Conservation (phyloP, 2,888 invertebrate species). For the Drosophila emarginata region DNA sequence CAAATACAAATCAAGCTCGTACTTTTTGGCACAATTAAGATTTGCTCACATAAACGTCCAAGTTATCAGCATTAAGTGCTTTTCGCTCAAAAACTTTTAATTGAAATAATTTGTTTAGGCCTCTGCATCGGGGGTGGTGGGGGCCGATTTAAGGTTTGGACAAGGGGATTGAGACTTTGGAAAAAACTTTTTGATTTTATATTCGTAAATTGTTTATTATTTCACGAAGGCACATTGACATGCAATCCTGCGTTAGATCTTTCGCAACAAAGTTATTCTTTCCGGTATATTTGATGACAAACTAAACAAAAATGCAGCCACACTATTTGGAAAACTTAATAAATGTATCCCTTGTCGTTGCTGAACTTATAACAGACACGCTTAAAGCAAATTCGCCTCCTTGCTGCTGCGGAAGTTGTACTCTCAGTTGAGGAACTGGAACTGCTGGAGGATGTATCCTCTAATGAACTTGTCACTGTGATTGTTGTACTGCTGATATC, state of each 20-base stretch:
- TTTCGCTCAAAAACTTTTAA: constrained; percentile 64
- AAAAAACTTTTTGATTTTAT: neutral
- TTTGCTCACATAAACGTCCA: constrained; percentile 67
- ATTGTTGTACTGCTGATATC: neutral
- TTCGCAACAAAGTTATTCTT: neutral
- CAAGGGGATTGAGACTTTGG: neutral
- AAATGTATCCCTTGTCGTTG: constrained; percentile 60
- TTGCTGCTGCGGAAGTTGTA: constrained; percentile 10
- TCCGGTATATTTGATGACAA: neutral
- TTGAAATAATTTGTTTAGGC: constrained; percentile 71
- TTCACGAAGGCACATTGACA: neutral
- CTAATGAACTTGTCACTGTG: neutral
- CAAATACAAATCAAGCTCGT: constrained; percentile 49
- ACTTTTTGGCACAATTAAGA: constrained; percentile 69
- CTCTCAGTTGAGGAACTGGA: neutral
- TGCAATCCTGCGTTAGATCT: too few relatives aligned
- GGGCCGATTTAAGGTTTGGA: neutral
- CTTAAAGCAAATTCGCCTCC: constrained; percentile 60
- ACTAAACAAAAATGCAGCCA: neutral
- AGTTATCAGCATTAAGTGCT: constrained; percentile 72
- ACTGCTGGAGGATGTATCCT: neutral
- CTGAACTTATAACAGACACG: constrained; percentile 63
- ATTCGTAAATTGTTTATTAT: neutral
- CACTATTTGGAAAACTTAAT: constrained; percentile 22
- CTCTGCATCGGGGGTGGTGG: neutral